phyloP scores from a whole-genome alignment of 2,797 vertebrate genomes.

The Australoheros facetus region DNA sequence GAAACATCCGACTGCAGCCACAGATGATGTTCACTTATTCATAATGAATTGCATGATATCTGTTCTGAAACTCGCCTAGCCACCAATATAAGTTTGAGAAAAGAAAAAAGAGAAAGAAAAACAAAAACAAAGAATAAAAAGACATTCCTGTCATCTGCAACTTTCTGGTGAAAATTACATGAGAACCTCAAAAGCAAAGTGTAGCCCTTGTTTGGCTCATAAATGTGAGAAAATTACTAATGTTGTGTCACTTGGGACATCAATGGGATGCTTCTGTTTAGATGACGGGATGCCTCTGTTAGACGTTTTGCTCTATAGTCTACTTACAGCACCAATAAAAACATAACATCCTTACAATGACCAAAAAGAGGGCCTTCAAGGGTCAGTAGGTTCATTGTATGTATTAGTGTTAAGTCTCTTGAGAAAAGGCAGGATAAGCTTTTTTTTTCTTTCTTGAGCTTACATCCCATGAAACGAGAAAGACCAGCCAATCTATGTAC shows the following conservation, averaged over 20 bases:
- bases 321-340: conserved; percentile 73
- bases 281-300: conserved; percentile 43
- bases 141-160: neutral
- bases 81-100: neutral
- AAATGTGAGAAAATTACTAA: conserved; percentile 72
- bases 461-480: conserved; percentile 48
- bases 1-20: conserved; percentile 57
- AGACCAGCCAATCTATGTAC: conserved; percentile 16
- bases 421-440: conserved; percentile 79
- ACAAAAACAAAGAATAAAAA: neutral
- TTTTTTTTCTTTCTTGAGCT: conserved; percentile 29
- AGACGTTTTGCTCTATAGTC: conserved; percentile 57
- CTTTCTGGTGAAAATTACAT: conserved; percentile 5
- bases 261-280: conserved; percentile 51
- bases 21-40: conserved; percentile 40
- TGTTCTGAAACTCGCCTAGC: neutral
- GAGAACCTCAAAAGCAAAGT: conserved; percentile 24
- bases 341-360: conserved; percentile 70
- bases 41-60: conserved; percentile 16
- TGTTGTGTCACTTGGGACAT: conserved; percentile 62
- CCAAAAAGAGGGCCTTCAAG: conserved; percentile 70
- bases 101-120: neutral
- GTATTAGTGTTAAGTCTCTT: conserved; percentile 71
- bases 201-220: conserved; percentile 56
- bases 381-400: conserved; percentile 78